Percentiles rank a stretch among this genome's conserved stretches.
Evolutionary conservation across 2,113 vertebrate genomes (phyloP).

Genomic region (Dolichotis patagonum): DNA sequence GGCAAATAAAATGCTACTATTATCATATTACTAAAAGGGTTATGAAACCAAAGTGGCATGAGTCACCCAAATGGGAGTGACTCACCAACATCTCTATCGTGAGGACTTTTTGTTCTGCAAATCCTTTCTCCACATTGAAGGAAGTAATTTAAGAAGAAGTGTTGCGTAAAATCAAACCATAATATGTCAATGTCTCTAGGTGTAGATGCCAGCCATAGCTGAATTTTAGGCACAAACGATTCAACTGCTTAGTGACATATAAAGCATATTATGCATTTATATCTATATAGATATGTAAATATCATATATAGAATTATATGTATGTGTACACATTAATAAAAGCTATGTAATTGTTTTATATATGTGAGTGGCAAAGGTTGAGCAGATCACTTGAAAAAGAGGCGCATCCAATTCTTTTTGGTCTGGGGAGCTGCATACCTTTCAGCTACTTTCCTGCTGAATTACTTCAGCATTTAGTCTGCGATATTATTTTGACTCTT

Average conservation of each 20-base stretch:
- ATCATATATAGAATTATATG: background rate
- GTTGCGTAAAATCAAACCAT: conserved; percentile 76
- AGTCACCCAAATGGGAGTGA: conserved; percentile 72
- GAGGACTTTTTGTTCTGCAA: conserved; percentile 72
- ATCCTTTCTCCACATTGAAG: conserved; percentile 60
- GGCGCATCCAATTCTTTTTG: background rate
- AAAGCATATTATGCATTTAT: background rate
- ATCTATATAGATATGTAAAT: background rate
- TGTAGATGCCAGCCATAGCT: conserved; percentile 7
- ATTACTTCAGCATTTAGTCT: background rate
- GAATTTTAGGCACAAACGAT: conserved; percentile 29
- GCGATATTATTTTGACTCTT: background rate
- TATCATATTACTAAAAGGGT: conserved; percentile 73
- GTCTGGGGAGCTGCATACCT: background rate
- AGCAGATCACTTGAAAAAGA: conserved; percentile 30
- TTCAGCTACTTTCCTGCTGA: background rate
- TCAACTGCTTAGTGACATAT: background rate
- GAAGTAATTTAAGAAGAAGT: conserved; percentile 68
- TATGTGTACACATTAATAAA: too few species aligned
- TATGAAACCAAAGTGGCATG: conserved; percentile 66
- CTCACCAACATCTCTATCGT: conserved; percentile 67
- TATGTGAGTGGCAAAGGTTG: background rate
- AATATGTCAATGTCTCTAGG: conserved; percentile 51
- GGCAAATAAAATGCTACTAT: conserved; percentile 58
- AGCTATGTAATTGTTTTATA: background rate